Evolutionary conservation across 2,113 vertebrate species (phyloP).

Genomic region (Crotophaga sulcirostris): DNA sequence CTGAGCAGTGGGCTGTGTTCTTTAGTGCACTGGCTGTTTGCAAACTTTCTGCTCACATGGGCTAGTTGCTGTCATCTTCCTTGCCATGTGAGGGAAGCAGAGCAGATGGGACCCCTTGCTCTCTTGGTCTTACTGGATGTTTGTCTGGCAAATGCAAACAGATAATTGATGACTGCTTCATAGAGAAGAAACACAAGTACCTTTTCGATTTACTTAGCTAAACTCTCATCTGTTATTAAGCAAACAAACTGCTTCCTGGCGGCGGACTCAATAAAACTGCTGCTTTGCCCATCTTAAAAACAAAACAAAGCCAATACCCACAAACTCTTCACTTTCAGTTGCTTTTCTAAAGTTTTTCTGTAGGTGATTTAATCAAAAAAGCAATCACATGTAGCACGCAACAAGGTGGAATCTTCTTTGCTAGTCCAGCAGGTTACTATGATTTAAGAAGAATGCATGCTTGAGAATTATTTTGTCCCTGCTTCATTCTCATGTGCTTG

Average conservation of each 20-base stretch:
- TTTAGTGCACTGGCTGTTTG: neutral
- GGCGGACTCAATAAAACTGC: neutral
- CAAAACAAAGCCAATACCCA: neutral
- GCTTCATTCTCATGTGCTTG: neutral
- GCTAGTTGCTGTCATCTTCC: neutral
- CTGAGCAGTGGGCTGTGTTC: neutral
- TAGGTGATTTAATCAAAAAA: neutral
- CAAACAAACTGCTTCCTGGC: neutral
- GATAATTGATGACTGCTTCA: neutral
- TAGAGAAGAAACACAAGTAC: neutral
- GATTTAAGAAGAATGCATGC: neutral
- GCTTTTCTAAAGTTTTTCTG: neutral
- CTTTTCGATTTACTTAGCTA: slow-evolving; percentile 1
- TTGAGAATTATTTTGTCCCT: neutral
- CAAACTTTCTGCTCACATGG: neutral
- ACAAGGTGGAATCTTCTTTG: neutral
- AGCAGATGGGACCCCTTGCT: slow-evolving; percentile 38
- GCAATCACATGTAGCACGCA: accelerated
- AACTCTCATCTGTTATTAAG: neutral
- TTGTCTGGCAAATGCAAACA: slow-evolving; percentile 6
- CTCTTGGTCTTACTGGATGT: neutral
- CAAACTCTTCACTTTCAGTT: neutral
- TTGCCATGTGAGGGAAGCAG: neutral
- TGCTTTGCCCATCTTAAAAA: neutral
- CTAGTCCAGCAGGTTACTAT: neutral